These are phyloP conservation scores for Cotesia chilonis DNA, from an alignment of 1,140 invertebrate species.

Conservation along the genomic window DNA sequence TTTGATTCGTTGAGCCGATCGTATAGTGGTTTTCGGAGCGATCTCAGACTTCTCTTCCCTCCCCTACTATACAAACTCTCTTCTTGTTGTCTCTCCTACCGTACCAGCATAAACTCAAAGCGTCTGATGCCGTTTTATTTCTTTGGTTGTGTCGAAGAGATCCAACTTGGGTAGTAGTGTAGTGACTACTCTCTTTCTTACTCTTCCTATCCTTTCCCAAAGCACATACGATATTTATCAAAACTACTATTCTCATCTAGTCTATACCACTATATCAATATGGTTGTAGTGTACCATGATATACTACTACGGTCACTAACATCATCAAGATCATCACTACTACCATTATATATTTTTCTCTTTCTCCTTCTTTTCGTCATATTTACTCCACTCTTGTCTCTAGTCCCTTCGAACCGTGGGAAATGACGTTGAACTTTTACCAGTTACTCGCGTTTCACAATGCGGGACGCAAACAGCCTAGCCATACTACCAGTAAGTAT, in stretches of 20 bases:
- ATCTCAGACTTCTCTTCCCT: slow-evolving; percentile 31
- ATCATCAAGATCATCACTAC: slow-evolving; percentile 15
- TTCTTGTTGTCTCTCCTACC: slow-evolving; percentile 26
- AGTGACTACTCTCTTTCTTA: not conserved
- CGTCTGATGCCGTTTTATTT: slow-evolving; percentile 17
- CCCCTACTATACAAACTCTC: slow-evolving; percentile 2
- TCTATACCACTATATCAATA: too few relatives aligned
- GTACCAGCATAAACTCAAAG: slow-evolving; percentile 4
- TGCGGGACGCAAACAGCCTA: slow-evolving; percentile 24
- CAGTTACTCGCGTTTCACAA: slow-evolving; percentile 47
- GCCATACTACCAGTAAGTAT: not conserved
- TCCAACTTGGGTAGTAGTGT: not conserved
- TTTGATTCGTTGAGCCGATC: slow-evolving; percentile 29
- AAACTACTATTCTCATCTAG: not conserved
- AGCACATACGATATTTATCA: slow-evolving; percentile 12
- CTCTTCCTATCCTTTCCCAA: slow-evolving; percentile 29
- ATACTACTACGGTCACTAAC: not conserved
- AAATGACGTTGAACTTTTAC: slow-evolving; percentile 59
- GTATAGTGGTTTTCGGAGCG: slow-evolving; percentile 36
- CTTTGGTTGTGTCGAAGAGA: not conserved
- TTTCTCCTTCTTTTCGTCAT: slow-evolving; percentile 21
- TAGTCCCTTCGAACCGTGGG: slow-evolving; percentile 50
- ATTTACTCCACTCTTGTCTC: slow-evolving; percentile 12
- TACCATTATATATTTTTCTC: not conserved
- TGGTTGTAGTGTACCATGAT: slow-evolving; percentile 31